A percentile compares a stretch with the other conserved stretches of the same genome.
These are phyloP conservation scores for Coendou prehensilis DNA, from an alignment of 2,797 vertebrate species.

Conservation along the genomic window DNA sequence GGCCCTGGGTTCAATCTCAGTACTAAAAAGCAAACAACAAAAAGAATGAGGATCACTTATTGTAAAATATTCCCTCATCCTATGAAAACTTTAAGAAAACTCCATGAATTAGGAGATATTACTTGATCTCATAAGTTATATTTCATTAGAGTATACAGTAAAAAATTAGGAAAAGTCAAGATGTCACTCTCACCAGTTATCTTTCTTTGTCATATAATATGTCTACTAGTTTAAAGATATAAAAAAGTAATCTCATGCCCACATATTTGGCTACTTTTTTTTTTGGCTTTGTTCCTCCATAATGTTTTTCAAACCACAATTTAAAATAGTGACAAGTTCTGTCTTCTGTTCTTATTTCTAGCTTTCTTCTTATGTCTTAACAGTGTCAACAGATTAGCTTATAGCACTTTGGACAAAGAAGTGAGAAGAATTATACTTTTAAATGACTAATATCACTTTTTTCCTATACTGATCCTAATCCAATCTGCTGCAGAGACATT, in stretches of 20 bases:
- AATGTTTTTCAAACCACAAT: constrained; percentile 59
- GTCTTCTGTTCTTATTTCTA: constrained; percentile 33
- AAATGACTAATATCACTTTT: constrained; percentile 55
- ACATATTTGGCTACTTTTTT: constrained; percentile 25
- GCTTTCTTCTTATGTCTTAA: constrained; percentile 23
- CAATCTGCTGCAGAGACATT: constrained; percentile 5
- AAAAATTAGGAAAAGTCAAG: not conserved
- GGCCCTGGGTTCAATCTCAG: not conserved
- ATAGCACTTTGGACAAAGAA: constrained; percentile 8
- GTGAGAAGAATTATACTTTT: constrained; percentile 60
- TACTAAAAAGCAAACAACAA: not conserved
- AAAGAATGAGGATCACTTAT: not conserved
- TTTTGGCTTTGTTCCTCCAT: constrained; percentile 36
- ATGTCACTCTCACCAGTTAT: not conserved
- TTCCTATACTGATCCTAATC: constrained; percentile 55
- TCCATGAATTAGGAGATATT: not conserved
- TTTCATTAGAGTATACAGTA: not conserved
- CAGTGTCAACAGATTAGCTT: not conserved
- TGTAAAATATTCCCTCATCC: constrained; percentile 37
- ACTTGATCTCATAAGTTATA: constrained; percentile 47
- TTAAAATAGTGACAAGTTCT: constrained; percentile 59
- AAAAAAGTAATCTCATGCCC: constrained; percentile 25
- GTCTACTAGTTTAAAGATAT: constrained; percentile 42
- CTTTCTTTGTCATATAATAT: constrained; percentile 4
- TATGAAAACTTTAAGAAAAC: constrained; percentile 51